phyloP scores from a whole-genome alignment of 2,113 vertebrate genomes.

The Sinocyclocheilus anophthalmus region DNA sequence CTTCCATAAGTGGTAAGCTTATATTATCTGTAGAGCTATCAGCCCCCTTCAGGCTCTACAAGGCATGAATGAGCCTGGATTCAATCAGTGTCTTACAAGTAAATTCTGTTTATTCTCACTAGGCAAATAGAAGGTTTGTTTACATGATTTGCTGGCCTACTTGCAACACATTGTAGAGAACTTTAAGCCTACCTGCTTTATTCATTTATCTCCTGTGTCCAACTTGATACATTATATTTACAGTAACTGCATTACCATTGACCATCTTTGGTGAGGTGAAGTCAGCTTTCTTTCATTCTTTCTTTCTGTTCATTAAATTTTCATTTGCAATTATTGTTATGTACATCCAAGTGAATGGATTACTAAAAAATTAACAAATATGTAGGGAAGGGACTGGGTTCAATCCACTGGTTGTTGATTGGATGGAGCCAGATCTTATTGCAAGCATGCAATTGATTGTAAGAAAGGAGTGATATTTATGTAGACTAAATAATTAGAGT shows the following conservation, averaged over 20 bases:
- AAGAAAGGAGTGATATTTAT: neutral
- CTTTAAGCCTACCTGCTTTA: neutral
- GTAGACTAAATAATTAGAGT: neutral
- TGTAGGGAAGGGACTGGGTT: too few relatives aligned
- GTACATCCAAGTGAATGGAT: neutral
- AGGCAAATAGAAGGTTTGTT: slow-evolving; percentile 29
- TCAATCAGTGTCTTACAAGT: slow-evolving; percentile 34
- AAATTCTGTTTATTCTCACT: slow-evolving; percentile 29
- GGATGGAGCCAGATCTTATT: neutral
- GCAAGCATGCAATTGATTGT: neutral
- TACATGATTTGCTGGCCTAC: slow-evolving; percentile 1
- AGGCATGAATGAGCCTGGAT: slow-evolving; percentile 25
- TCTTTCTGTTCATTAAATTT: neutral
- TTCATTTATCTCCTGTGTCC: slow-evolving; percentile 28
- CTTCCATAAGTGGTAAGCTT: neutral
- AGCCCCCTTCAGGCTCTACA: neutral
- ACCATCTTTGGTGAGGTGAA: slow-evolving; percentile 19
- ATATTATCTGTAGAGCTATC: neutral
- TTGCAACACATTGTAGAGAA: slow-evolving; percentile 14
- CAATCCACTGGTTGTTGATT: too few relatives aligned
- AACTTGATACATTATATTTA: slow-evolving; percentile 7
- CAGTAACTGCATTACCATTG: slow-evolving; percentile 5
- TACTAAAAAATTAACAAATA: neutral
- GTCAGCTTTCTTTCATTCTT: neutral
- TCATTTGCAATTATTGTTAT: neutral